Evolutionary conservation across 2,797 vertebrate species (phyloP), one percentile per base, ranked within the genome.

Genomic region (Brachymystax lenok): DNA sequence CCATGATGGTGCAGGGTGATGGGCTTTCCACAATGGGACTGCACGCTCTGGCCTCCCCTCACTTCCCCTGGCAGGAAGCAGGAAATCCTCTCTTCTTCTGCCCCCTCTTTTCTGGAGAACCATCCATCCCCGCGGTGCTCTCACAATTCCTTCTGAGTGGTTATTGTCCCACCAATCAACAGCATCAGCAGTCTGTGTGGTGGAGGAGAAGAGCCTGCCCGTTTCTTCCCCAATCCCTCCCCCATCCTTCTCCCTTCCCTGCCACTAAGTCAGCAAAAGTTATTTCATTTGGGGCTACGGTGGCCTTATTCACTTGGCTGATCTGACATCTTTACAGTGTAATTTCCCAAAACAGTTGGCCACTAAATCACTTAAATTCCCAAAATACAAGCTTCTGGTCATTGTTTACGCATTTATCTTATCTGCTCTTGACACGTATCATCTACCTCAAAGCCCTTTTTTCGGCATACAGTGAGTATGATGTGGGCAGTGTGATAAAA

Each of bases 71-170:
- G 74, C 85, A 92, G 92, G 92, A 94, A 93, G 85, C 92, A 94
- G 92, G 94, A 94, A 93, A 90, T 94, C 92, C 93, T 90, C 71
- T 71, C 90, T 93, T 92, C 92, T 90, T 72, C 74, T 82, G 81
- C 88, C 74, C 84, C 79, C 63, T 88, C 76, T 79, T 83, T 86
- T 76, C 50, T 59, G 69, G 30, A 82, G 74, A 69, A 51, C 80
- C 79, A 30, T 59, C 51, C 40, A 70, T 84, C 79, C 86, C 77
- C 71, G 72, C 74, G 79, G 78, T 79, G 78, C 80, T 80, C 76
- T 67, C 75, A 35, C 73, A 80, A 76, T 63, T 85, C 82, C 67
- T 85, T 46, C 66, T 70, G 74, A 66, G 30, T 46, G 75, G 67
- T 71, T 50, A 84, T 77, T 83, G 75, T 80, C 27, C 75, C 71